These are phyloP conservation scores for Dynastes grantii DNA, from an alignment of 2,888 invertebrate genomes.

Conservation along the genomic window DNA sequence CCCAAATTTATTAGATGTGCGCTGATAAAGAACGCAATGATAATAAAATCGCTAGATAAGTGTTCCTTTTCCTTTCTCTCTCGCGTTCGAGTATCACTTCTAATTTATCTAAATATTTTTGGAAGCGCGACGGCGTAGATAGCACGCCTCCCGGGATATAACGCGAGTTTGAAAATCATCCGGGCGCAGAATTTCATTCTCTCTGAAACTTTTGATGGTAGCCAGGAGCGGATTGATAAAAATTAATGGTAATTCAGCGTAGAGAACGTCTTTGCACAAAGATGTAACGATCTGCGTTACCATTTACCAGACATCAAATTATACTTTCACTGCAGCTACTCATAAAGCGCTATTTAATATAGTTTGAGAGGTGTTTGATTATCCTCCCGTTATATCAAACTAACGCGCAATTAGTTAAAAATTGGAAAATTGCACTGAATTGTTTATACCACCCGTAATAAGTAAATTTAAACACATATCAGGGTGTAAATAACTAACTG, in stretches of 20 bases:
- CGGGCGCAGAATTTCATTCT: conserved; percentile 3
- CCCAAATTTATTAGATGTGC: conserved; percentile 42
- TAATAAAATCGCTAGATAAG: conserved; percentile 44
- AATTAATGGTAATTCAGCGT: background rate
- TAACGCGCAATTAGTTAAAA: too few species aligned
- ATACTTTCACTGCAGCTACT: too few species aligned
- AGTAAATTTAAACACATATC: too few species aligned
- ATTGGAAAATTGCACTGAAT: too few species aligned
- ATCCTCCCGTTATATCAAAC: too few species aligned
- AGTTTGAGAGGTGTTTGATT: too few species aligned
- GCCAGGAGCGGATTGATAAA: background rate
- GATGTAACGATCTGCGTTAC: background rate
- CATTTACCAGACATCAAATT: too few species aligned
- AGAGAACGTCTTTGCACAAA: too few species aligned
- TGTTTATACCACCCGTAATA: too few species aligned
- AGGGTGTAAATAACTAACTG: too few species aligned
- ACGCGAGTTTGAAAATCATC: background rate
- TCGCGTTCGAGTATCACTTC: conserved; percentile 15
- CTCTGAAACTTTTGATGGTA: conserved; percentile 5
- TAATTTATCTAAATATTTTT: conserved; percentile 45
- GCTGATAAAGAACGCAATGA: conserved; percentile 45
- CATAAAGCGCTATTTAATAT: too few species aligned
- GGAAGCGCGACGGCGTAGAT: background rate
- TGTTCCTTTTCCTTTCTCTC: conserved; percentile 4
- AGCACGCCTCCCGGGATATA: background rate